Base-by-base conservation (phyloP, 2,113 vertebrate species). In the Gambusia affinis region DNA sequence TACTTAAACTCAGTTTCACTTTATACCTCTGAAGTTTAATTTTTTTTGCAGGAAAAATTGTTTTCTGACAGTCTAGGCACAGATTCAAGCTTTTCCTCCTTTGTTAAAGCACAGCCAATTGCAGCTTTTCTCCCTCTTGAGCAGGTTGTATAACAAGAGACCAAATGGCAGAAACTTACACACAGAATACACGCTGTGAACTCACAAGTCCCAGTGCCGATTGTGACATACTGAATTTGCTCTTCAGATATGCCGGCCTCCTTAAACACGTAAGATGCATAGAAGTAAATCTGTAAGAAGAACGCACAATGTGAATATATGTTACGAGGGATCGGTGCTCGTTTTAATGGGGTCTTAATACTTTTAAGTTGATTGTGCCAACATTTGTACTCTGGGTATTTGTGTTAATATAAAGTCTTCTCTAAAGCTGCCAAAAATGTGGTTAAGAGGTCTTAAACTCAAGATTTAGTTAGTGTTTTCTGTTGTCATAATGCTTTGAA, bases 171-270 rank as follows among this genome's bases (percentile, higher is more conserved):
- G 77, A 92, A 87, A 94, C 96, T 97, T 94, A 97, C 96, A 88
- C 95, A 96, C 84, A 96, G 72, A 61, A 96, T 88, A 3, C 95
- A 92, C 0, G 93, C 90, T 22, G 95, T 90, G 80, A 98, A 95
- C 89, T 99, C 96, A 78, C 96, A 98, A 78, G 93, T 89, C 28
- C 97, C 96, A 0, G 96, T 98, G 67, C 96, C 95, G 0, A 97
- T 93, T 67, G 96, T 92, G 51, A 93, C 78, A n/a, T 97, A 97
- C 22, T 95, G 96, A 84, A 96, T 94, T 81, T 90, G 94, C 19
- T 95, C 94, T 8, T 64, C 60, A 1, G 95, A 88, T 75, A 97
- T 91, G 31, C 97, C 95, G 0, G 96, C 96, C 83, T 95, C 94
- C 90, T 91, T 90, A 86, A 99, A 97, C 61, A 98, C 90, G 2